Base-by-base conservation (phyloP, 1,140 invertebrate genomes). In the Gonioctena quinquepunctata region DNA sequence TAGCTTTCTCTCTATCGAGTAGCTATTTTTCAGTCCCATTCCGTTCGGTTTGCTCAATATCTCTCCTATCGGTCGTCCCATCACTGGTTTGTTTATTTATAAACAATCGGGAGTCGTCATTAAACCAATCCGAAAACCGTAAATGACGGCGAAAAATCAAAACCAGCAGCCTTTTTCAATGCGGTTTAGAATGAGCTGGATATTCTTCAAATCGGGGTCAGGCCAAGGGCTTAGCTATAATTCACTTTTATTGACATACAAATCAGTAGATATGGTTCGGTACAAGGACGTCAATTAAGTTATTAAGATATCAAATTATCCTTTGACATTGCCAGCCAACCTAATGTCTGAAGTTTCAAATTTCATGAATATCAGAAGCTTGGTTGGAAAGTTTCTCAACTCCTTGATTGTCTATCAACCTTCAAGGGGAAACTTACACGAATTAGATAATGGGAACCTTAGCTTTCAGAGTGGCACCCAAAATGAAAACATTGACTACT, bases 201-300 rank as follows among this genome's bases (percentile, higher is more conserved):
- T 18, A 1, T 23, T 54, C 22, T 23, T 21, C 4, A 7, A 54
- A 66, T 66, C 23, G 11, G 22, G 42, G 63, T 66, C 63, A 66
- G 63, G 48, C 63, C 63, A 66, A 66, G 63, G 63, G 63, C 63
- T 66, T 16, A 27, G 19, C 23, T 28, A 27, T 61, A 61, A 61
- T 61, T 61, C 23, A 61, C 19, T 61, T 61, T n/a, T 28, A 33
- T 61, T 61, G 22, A 61, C 22, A 61, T 11, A 16, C 25, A 42
- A 42, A 27, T 61, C 21, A 61, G 59, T 25, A 28, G 25, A 61
- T 25, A 61, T 61, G 59, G 23, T 28, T 61, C 18, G 8, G n/a
- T 18, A 27, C 59, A 61, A 61, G 59, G 59, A 61, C 59, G 8
- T 61, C 28, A 8, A 54, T 54, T 16, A 18, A 18, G 4, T 16